Conservation (phyloP, 2,797 vertebrate genomes). For the Protonibea diacanthus region DNA sequence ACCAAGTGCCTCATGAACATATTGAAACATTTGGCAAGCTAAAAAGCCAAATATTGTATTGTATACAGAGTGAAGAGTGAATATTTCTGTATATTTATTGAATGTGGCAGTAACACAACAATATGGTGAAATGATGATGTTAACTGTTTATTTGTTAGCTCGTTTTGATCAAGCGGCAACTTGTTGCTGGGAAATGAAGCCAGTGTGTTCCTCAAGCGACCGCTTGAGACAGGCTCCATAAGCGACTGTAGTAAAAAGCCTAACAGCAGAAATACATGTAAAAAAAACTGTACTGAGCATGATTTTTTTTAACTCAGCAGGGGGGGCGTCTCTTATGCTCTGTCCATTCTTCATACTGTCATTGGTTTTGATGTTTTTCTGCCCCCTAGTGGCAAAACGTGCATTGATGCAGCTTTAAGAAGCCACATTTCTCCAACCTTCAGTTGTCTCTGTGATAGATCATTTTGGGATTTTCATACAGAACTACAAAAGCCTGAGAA, state of each 20-base stretch:
- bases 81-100: too few species aligned
- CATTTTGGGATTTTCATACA: background rate
- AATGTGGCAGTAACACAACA: background rate
- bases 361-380: background rate
- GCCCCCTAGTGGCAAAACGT: background rate
- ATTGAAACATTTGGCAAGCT: background rate
- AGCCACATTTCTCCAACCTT: background rate
- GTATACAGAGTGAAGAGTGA: too few species aligned
- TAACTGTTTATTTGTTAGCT: background rate
- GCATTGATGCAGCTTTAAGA: slow-evolving; percentile 8
- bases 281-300: too few species aligned
- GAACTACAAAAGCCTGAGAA: background rate
- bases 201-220: too few species aligned
- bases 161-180: background rate
- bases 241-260: too few species aligned
- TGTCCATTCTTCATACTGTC: too few species aligned
- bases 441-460: background rate
- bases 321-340: too few species aligned
- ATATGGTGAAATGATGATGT: background rate
- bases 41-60: too few species aligned
- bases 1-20: background rate
- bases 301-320: too few species aligned
- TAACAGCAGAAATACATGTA: too few species aligned
- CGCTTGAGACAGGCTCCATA: too few species aligned
- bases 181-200: too few species aligned